These are phyloP conservation scores for Papilio aristodemus DNA, from an alignment of 1,140 invertebrate genomes.

Conservation along the genomic window DNA sequence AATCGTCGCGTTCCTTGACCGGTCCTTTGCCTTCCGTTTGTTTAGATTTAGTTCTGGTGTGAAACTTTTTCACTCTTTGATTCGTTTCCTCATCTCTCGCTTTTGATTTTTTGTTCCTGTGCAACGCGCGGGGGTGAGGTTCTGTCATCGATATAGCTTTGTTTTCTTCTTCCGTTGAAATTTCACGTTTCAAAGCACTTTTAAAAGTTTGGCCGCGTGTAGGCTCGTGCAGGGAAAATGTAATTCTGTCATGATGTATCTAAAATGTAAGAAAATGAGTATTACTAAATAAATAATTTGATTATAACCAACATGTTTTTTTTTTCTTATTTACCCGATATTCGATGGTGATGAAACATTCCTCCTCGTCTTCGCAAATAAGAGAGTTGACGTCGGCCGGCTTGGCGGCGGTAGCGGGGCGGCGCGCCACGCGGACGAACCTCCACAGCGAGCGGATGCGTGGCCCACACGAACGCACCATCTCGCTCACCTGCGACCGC, in stretches of 20 bases:
- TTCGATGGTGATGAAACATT: conserved; percentile 66
- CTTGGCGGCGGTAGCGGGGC: conserved; percentile 56
- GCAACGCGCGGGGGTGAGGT: conserved; percentile 29
- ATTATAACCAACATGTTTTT: not conserved
- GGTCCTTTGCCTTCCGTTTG: conserved; percentile 56
- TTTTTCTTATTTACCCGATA: conserved; percentile 54
- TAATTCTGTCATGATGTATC: conserved; percentile 74
- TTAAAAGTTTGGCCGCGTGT: conserved; percentile 70
- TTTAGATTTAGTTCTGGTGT: conserved; percentile 47
- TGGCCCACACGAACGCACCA: conserved; percentile 62
- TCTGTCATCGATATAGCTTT: conserved; percentile 42
- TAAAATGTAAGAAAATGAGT: conserved; percentile 34
- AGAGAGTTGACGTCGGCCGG: conserved; percentile 73
- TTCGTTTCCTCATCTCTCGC: conserved; percentile 39
- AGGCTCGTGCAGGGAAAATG: conserved; percentile 70
- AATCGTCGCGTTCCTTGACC: conserved; percentile 62
- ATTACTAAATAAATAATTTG: conserved; percentile 23
- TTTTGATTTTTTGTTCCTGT: conserved; percentile 48
- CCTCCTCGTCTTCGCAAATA: conserved; percentile 72
- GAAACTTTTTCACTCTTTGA: conserved; percentile 48
- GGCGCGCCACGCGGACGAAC: conserved; percentile 56
- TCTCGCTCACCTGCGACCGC: conserved; percentile 64
- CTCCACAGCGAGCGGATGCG: conserved; percentile 70
- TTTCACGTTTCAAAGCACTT: conserved; percentile 67
- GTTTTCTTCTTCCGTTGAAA: conserved; percentile 43